These are phyloP conservation scores for Phortica variegata DNA, from an alignment of 1,140 invertebrate species.

Conservation along the genomic window DNA sequence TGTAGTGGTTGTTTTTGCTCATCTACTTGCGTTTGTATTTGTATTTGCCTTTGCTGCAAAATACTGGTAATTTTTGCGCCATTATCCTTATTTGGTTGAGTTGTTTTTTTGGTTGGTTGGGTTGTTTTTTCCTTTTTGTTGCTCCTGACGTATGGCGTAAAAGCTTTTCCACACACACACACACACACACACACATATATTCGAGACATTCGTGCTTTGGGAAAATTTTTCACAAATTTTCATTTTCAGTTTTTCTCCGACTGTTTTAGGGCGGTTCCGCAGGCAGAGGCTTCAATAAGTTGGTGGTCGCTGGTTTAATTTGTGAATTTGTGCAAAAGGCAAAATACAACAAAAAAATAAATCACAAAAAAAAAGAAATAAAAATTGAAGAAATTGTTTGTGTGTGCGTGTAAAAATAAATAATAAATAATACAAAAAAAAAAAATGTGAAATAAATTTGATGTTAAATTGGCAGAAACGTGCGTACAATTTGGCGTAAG, in stretches of 20 bases:
- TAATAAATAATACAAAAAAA: conserved; percentile 14
- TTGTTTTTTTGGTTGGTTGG: conserved; percentile 17
- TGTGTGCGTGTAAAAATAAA: conserved; percentile 29
- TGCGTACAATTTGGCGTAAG: conserved; percentile 8
- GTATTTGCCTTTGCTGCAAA: conserved; percentile 11
- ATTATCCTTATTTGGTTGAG: conserved; percentile 19
- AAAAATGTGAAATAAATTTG: conserved; percentile 29
- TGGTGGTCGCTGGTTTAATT: conserved; percentile 6
- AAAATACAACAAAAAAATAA: conserved; percentile 20
- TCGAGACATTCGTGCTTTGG: conserved; percentile 35
- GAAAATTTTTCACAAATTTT: conserved; percentile 56
- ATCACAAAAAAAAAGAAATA: background rate
- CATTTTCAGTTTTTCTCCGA: conserved; percentile 56
- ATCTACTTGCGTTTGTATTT: no score
- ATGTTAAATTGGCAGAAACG: conserved; percentile 16
- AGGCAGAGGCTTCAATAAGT: conserved; percentile 34
- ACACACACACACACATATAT: background rate
- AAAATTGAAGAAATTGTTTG: conserved; percentile 11
- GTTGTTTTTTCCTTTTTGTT: background rate
- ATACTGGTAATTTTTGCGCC: conserved; percentile 22
- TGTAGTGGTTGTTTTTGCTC: no score
- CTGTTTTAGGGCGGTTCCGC: conserved; percentile 57
- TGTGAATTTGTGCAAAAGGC: no score
- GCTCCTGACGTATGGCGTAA: conserved; percentile 27
- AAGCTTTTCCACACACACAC: conserved; percentile 18